phyloP scores from a whole-genome alignment of 2,113 vertebrate species.

The Gymnogyps californianus region DNA sequence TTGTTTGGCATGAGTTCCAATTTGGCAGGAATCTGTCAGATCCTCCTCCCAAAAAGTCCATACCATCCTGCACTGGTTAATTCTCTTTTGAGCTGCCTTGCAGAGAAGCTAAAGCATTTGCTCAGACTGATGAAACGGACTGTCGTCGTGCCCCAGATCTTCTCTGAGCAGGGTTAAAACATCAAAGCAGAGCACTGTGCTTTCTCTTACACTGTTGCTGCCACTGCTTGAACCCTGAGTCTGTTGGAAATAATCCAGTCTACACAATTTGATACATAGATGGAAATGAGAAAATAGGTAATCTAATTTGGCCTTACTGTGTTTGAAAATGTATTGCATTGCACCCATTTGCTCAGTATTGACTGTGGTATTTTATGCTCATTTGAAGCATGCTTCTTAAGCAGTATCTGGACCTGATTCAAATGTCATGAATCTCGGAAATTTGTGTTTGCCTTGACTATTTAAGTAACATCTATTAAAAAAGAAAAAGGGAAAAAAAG shows the following conservation, averaged over 20 bases:
- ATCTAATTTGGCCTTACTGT: neutral
- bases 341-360: fast-evolving
- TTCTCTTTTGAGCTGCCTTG: neutral
- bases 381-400: neutral
- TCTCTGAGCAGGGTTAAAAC: neutral
- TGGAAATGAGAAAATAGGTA: neutral
- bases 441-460: neutral
- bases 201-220: neutral
- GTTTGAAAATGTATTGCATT: neutral
- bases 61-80: neutral
- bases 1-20: neutral
- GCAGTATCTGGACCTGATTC: neutral
- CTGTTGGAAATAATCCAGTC: neutral
- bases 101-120: neutral
- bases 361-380: neutral
- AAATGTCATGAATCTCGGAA: neutral
- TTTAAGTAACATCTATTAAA: neutral
- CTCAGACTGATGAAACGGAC: neutral
- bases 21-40: neutral
- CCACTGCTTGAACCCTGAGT: neutral
- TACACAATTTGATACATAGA: neutral
- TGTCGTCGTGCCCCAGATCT: neutral
- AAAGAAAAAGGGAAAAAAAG: neutral
- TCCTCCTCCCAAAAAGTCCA: neutral
- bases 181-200: neutral